Evolutionary conservation across 2,113 vertebrate species (phyloP), one percentile per base, ranked within the genome.

Genomic region (Dipodomys ordii): DNA sequence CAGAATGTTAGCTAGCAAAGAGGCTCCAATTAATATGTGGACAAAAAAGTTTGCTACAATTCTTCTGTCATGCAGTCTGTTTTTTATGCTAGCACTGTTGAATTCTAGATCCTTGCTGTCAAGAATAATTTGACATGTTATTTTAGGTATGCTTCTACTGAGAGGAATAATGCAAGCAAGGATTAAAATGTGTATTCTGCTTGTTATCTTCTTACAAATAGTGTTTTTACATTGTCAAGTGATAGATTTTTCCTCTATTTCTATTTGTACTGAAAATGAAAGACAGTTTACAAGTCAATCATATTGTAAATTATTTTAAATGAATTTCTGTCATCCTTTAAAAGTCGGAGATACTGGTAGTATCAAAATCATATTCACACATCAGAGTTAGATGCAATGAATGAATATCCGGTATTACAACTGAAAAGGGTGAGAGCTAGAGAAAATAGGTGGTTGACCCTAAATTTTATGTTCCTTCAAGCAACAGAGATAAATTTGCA

Each of bases 101-200:
- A 87, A 82, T 44, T 25, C 23, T 83, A 39, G 68, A 73, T 83
- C 84, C 44, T 28, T 35, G 23, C 32, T 83, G n/a, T 22, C 87
- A 82, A 80, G 7, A 92, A 30, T 67, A 16, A 35, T 57, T 30
- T 62, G 16, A 28, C 82, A 28, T 86, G 8, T 64, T 39, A 60
- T 91, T 91, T 64, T 32, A 76, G 3, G 39, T 91, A 32, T 91
- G 68, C 28, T 65, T 88, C 1, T 71, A 74, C 44, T 83, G 84
- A 77, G 44, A 95, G 67, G 22, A 80, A 32, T 83, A 91, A 91
- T 74, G 49, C 60, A 73, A 91, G 62, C 12, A 44, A 92, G 15
- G 64, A 89, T n/a, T 19, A 22, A 46, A 57, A 25, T 35, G 73
- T 49, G 65, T 7, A 62, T 64, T 78, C 11, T 80, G 28, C 60